Conservation (phyloP, 2,113 vertebrate species). For the Chaetorhynchus papuensis region DNA sequence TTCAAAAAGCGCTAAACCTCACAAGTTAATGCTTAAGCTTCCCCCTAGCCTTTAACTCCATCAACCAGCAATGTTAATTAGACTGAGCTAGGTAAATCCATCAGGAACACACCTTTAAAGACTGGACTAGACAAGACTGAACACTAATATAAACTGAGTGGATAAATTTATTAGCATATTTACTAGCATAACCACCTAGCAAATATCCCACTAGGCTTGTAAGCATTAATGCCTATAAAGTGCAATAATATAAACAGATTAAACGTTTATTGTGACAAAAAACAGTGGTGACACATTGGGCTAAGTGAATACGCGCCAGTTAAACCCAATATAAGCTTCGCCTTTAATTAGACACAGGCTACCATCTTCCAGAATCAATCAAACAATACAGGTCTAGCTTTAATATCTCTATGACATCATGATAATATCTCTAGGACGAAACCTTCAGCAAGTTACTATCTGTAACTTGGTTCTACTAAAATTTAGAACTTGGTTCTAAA, state of each 20-base stretch:
- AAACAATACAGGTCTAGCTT: not conserved
- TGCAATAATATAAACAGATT: not conserved
- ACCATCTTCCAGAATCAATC: not conserved
- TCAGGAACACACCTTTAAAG: not conserved
- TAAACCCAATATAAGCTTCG: not conserved
- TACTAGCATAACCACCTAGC: not conserved
- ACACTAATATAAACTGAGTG: not conserved
- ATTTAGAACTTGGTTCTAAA: no score
- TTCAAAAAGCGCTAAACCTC: not conserved
- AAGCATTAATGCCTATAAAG: not conserved
- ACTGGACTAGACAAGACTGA: not conserved
- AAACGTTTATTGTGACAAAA: not conserved
- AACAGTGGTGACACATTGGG: not conserved
- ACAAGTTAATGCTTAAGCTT: not conserved
- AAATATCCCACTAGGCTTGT: not conserved
- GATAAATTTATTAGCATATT: not conserved
- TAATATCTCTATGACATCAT: not conserved
- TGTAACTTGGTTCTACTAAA: not conserved
- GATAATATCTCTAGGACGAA: not conserved
- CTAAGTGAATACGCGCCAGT: not conserved
- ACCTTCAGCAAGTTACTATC: not conserved
- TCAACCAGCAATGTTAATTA: not conserved
- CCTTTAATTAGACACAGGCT: not conserved
- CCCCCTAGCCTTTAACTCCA: not conserved
- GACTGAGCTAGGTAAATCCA: not conserved